Percentiles rank a stretch among this genome's conserved stretches.
phyloP scores from a whole-genome alignment of 2,797 vertebrate species.

The Brotula barbata region DNA sequence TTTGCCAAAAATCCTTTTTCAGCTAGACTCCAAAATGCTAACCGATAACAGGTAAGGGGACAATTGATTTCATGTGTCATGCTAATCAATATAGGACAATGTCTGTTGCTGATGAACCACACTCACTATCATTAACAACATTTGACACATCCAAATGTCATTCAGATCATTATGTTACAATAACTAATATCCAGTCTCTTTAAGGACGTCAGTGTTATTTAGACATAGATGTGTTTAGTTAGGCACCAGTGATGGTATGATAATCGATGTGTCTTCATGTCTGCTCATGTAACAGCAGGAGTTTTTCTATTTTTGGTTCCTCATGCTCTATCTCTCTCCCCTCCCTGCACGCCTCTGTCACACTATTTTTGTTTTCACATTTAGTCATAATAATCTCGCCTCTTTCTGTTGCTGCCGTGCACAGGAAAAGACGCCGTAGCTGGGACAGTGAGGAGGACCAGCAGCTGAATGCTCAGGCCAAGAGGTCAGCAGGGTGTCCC shows the following conservation, averaged over 20 bases:
- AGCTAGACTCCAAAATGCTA: slow-evolving; percentile 62
- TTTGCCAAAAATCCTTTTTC: slow-evolving; percentile 23
- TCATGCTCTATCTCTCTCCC: background rate
- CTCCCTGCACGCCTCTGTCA: slow-evolving; percentile 33
- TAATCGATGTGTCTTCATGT: slow-evolving; percentile 38
- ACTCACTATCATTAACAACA: too few species aligned
- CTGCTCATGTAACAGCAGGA: slow-evolving; percentile 56
- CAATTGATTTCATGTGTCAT: background rate
- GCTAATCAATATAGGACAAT: too few species aligned
- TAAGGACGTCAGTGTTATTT: too few species aligned
- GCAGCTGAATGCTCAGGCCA: slow-evolving; percentile 84
- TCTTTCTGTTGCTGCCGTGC: slow-evolving; percentile 13
- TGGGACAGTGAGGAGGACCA: slow-evolving; percentile 84
- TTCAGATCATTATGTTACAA: too few species aligned
- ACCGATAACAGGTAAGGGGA: slow-evolving; percentile 72
- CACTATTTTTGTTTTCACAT: slow-evolving; percentile 12
- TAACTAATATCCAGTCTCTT: too few species aligned
- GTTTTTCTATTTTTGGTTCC: slow-evolving; percentile 66
- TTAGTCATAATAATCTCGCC: slow-evolving; percentile 1
- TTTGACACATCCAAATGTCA: too few species aligned
- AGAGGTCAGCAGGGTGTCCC: slow-evolving; percentile 82
- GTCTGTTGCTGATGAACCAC: too few species aligned
- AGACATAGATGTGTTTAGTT: background rate
- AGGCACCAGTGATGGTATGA: slow-evolving; percentile 4
- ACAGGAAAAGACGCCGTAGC: slow-evolving; percentile 89